Conservation (phyloP, 1,140 invertebrate species). For the Glomeris maerens region DNA sequence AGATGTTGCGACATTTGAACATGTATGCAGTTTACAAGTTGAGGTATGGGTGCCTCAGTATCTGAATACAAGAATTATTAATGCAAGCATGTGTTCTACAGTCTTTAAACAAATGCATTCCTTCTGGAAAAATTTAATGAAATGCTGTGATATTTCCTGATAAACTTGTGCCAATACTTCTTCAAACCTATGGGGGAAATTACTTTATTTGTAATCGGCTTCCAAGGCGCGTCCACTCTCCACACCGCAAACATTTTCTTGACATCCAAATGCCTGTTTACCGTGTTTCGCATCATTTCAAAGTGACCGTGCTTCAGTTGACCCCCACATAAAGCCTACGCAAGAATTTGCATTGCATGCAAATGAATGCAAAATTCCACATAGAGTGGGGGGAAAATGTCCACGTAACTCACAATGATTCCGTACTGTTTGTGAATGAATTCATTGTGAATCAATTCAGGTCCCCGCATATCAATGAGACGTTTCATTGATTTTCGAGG, state of each 20-base stretch:
- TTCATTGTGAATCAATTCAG: constrained; percentile 66
- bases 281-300: constrained; percentile 67
- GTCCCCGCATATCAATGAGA: constrained; percentile 69
- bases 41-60: no score
- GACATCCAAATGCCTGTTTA: constrained; percentile 59
- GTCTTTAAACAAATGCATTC: no score
- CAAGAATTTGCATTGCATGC: no score
- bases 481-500: constrained; percentile 42
- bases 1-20: no score
- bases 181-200: no score
- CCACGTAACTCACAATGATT: constrained; percentile 55
- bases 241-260: constrained; percentile 84
- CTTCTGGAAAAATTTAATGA: no score
- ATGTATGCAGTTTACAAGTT: no score
- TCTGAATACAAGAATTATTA: no score
- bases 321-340: constrained; percentile 62
- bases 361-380: not conserved
- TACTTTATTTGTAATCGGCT: constrained; percentile 76
- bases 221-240: constrained; percentile 89
- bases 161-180: no score
- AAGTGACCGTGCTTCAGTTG: constrained; percentile 62
- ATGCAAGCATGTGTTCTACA: no score
- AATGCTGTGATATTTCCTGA: no score
- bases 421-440: constrained; percentile 81
- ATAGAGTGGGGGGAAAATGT: not conserved